Base-by-base conservation (phyloP, 2,888 invertebrate species). In the Pristionchus mayeri region DNA sequence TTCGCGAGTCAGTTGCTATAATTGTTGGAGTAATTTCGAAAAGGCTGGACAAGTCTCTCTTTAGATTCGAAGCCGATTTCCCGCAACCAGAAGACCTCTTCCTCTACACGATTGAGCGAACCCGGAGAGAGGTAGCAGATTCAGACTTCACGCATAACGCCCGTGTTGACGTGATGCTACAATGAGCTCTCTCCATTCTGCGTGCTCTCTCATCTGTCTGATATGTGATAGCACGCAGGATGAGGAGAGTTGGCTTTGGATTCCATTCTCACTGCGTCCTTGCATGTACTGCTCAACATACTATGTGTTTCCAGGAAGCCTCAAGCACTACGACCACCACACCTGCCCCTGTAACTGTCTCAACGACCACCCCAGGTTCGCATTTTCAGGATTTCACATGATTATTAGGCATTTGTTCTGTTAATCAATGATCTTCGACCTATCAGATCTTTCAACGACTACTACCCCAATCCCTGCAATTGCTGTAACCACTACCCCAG, bases 21-120 rank as follows among this genome's bases (percentile, higher is more conserved):
- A 44, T 44, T 44, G 44, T 6, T 9, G 44, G 6, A 6, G 44
- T 44, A 44, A 13, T 9, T 6, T 44, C 7, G 7, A 6, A 6
- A 44, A 13, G 44, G 44, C 6, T 44, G 13, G 13, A 44, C 44
- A 44, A 44, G 11, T 24, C 9, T 27, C 6, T 57, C 11, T 57
- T 27, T 27, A 76, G 75, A 76, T 48, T 48, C 75, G 75, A 44
- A 24, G 40, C 44, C 52, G 79, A 50, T 27, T 79, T 79, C 37
- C 79, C 79, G n/a, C 37, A 18, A 21, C 79, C 79, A 16, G 34
- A 79, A 11, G 79, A 79, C 40, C 79, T 79, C 79, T 79, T 79
- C 79, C 79, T 79, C 52, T 79, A 79, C 79, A 79, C 79, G n/a
- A 79, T 79, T 30, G 79, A 79, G 37, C 79, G 79, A 54, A 18